phyloP scores from a whole-genome alignment of 2,113 vertebrate genomes.

The Prietella phreatophila region DNA sequence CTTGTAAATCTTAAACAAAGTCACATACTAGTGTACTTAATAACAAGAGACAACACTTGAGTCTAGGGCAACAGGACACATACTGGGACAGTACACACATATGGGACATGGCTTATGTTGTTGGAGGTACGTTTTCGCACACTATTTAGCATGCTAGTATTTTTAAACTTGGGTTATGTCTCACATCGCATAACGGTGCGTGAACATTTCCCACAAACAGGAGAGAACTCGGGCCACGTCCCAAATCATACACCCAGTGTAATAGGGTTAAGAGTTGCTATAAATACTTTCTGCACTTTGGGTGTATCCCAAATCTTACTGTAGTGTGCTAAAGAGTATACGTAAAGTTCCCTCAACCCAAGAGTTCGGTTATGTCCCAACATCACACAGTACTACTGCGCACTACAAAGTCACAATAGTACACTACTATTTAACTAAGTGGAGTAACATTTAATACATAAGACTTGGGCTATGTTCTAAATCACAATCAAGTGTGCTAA shows the following conservation, averaged over 20 bases:
- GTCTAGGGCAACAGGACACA: background rate
- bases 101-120: background rate
- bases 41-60: background rate
- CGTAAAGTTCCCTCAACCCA: background rate
- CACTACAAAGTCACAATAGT: background rate
- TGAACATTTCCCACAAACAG: background rate
- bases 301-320: background rate
- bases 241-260: background rate
- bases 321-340: background rate
- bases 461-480: background rate
- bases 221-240: background rate
- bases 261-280: background rate
- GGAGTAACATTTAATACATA: background rate
- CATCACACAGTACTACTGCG: background rate
- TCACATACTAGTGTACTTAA: background rate
- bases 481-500: background rate
- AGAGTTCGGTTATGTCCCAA: background rate
- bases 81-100: background rate
- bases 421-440: background rate
- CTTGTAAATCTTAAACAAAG: background rate
- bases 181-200: background rate
- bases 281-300: background rate
- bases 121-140: background rate
- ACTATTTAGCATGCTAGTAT: background rate
- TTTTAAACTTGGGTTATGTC: background rate